A percentile compares a stretch with the other conserved stretches of the same genome.
Conservation (phyloP, 2,113 vertebrate genomes). For the Channa maculata region DNA sequence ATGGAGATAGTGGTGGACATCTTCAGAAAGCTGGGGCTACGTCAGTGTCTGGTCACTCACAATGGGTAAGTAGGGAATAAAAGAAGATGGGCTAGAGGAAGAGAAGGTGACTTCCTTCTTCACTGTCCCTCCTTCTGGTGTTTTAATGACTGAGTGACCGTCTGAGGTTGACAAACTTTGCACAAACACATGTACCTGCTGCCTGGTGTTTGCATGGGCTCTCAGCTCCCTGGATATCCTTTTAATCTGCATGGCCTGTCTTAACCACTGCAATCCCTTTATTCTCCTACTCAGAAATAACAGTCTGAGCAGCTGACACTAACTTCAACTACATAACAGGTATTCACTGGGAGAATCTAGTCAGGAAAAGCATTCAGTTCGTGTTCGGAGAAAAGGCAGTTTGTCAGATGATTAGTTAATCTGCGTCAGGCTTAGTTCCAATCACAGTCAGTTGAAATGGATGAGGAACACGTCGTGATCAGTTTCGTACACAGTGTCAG, state of each 20-base stretch:
- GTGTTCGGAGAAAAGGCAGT: too few species aligned
- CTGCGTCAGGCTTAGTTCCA: not conserved
- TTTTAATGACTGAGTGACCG: not conserved
- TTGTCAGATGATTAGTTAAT: not conserved
- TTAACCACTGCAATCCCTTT: slow-evolving; percentile 47
- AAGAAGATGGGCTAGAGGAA: not conserved
- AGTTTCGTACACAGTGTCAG: not conserved
- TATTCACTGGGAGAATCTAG: not conserved
- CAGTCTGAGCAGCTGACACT: slow-evolving; percentile 33
- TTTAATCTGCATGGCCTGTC: slow-evolving; percentile 63
- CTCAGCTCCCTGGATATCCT: slow-evolving; percentile 5
- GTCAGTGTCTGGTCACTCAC: slow-evolving; percentile 99
- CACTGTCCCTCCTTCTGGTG: not conserved
- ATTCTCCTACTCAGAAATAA: slow-evolving; percentile 25
- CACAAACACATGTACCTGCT: slow-evolving; percentile 27
- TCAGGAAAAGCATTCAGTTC: too few species aligned
- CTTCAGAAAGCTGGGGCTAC: slow-evolving; percentile 97
- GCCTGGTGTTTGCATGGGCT: slow-evolving; percentile 54
- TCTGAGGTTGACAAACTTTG: not conserved
- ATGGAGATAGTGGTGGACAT: slow-evolving; percentile 99
- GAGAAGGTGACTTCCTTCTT: not conserved
- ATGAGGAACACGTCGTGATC: not conserved
- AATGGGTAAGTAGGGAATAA: slow-evolving; percentile 89
- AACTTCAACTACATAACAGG: slow-evolving; percentile 41
- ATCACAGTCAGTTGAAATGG: not conserved